Percentiles rank a stretch among this genome's conserved stretches.
These are phyloP conservation scores for Meloidogyne floridensis DNA, from an alignment of 1,140 invertebrate species.

Conservation along the genomic window DNA sequence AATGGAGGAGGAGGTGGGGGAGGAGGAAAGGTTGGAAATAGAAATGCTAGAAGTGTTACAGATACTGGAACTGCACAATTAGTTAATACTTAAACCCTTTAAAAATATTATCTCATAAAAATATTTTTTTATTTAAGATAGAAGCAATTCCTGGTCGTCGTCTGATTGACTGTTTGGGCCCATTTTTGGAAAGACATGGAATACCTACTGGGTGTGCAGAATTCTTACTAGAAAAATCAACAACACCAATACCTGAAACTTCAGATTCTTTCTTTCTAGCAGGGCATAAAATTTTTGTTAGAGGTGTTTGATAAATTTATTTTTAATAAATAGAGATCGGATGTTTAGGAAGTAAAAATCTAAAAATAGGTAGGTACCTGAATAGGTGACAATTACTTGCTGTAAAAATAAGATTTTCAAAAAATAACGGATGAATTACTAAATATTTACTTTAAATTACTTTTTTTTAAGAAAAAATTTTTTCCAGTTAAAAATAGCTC, in stretches of 20 bases:
- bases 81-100: background rate
- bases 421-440: too few species aligned
- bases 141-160: conserved; percentile 40
- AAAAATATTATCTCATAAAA: too few species aligned
- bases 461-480: background rate
- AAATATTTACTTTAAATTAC: too few species aligned
- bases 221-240: conserved; percentile 42
- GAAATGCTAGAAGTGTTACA: background rate
- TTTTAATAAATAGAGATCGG: background rate
- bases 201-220: conserved; percentile 37
- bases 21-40: background rate
- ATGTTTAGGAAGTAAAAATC: too few species aligned
- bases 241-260: conserved; percentile 36
- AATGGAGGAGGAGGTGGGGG: background rate
- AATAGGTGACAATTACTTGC: too few species aligned
- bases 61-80: conserved; percentile 6
- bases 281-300: conserved; percentile 43
- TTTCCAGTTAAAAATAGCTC: background rate
- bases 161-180: conserved; percentile 32
- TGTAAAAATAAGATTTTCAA: too few species aligned
- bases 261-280: conserved; percentile 40
- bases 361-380: too few species aligned
- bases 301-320: conserved; percentile 25
- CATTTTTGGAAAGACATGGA: conserved; percentile 35
- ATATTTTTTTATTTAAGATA: conserved; percentile 26